A percentile compares a stretch with the other conserved stretches of the same genome.
These are phyloP conservation scores for Rhinichthys osculus DNA, from an alignment of 2,797 vertebrate species.

Conservation along the genomic window DNA sequence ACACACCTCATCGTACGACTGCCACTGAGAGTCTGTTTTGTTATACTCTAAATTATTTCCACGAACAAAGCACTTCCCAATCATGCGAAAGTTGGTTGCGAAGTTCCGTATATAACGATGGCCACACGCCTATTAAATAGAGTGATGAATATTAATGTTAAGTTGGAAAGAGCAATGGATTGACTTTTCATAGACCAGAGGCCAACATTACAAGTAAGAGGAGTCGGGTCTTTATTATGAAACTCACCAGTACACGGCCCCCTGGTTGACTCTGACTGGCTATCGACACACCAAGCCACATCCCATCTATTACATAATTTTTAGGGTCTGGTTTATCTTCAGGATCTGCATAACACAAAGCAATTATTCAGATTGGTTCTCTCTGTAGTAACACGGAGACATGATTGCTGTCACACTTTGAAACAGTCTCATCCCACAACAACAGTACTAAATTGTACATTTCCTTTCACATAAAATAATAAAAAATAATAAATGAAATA, in stretches of 20 bases:
- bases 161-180: neutral
- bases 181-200: neutral
- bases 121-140: conserved; percentile 81
- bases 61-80: conserved; percentile 88
- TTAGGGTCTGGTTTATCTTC: conserved; percentile 8
- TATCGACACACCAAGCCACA: conserved; percentile 93
- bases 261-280: conserved; percentile 83
- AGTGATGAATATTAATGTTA: neutral
- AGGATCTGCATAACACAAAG: conserved; percentile 55
- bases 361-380: neutral
- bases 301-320: conserved; percentile 83
- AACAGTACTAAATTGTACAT: neutral
- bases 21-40: conserved; percentile 79
- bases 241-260: conserved; percentile 89
- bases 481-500: neutral
- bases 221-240: neutral
- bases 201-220: neutral
- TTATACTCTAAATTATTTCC: conserved; percentile 82
- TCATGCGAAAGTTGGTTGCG: conserved; percentile 84
- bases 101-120: conserved; percentile 87
- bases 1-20: conserved; percentile 87
- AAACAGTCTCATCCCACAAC: neutral
- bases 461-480: neutral
- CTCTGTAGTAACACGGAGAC: neutral
- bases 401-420: neutral